Base-by-base conservation (phyloP, 2,888 invertebrate genomes). In the Drosophila affinis region DNA sequence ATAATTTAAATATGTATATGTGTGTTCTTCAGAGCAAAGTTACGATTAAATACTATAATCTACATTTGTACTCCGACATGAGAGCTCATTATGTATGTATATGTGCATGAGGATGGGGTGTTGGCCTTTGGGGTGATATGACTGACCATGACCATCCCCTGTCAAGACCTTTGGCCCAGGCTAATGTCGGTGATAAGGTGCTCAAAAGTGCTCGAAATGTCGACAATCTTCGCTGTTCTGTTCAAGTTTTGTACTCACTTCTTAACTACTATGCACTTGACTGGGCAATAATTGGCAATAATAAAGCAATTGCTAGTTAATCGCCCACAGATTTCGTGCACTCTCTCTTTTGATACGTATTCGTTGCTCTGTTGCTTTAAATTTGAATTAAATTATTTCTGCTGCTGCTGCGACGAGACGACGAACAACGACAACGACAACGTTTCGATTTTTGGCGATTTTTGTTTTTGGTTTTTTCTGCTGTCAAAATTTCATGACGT, bases 231-330 rank as follows among this genome's bases (percentile, higher is more conserved):
- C 32, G 47, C 46, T 54, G 18, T 27, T 14, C 49, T 48, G 14
- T 27, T 54, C 21, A 54, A 39, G 53, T 34, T 48, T 34, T 44
- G 65, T 55, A 67, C 67, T 67, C 45, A 67, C 67, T 34, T 21
- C 44, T 55, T 24, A 64, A 55, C 65, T 64, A 24, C 54, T 63
- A 45, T 24, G 21, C 64, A 67, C 65, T 67, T 55, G 55, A 67
- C 24, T 55, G 51, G 64, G 64, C 24, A 24, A 6, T 39, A 39
- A n/a, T 4, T 6, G 39, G n/a, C n/a, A 39, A 39, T 65, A 56
- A 56, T 64, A 64, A 67, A 67, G 27, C 49, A 49, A 64, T 51
- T 55, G 49, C 21, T 34, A 32, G 44, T 34, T 64, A 55, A 55
- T 65, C 49, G 45, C 34, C 63, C 49, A 32, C 34, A 32, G 51